Conservation (phyloP, 2,797 vertebrate species). For the Myripristis murdjan region DNA sequence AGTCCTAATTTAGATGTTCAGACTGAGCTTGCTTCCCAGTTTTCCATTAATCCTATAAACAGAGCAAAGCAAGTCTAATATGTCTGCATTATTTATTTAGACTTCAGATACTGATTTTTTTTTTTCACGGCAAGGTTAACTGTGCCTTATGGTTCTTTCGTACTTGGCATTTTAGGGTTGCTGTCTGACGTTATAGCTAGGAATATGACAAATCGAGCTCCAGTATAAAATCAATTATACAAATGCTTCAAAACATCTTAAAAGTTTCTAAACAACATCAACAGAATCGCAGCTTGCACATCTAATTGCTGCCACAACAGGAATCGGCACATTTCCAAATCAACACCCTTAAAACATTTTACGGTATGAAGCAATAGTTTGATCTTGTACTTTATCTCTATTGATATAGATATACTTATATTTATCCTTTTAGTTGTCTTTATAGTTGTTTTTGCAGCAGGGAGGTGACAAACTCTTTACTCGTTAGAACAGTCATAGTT, state of each 20-base stretch:
- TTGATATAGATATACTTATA: too few relatives aligned
- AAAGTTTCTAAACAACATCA: neutral
- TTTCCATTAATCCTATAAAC: conserved; percentile 27
- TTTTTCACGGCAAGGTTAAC: conserved; percentile 1
- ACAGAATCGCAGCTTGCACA: too few relatives aligned
- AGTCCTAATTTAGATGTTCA: conserved; percentile 27
- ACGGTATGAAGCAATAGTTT: too few relatives aligned
- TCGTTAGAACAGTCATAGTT: neutral
- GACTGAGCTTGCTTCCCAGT: conserved; percentile 4
- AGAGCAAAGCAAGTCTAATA: conserved; percentile 5
- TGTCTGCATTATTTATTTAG: conserved; percentile 13
- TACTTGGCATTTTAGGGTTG: conserved; percentile 6
- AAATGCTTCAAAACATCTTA: too few relatives aligned
- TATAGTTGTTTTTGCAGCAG: neutral
- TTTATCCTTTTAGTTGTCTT: too few relatives aligned
- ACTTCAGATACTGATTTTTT: conserved; percentile 8
- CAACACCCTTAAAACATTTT: too few relatives aligned
- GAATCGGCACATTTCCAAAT: too few relatives aligned
- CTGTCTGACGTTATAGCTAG: neutral
- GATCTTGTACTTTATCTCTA: too few relatives aligned
- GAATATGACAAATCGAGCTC: conserved; percentile 16
- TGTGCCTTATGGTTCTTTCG: neutral
- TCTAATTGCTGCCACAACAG: too few relatives aligned
- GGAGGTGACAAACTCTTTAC: neutral
- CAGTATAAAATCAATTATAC: too few relatives aligned